A percentile compares a stretch with the other conserved stretches of the same genome.
These are phyloP conservation scores for Lonchura striata DNA, from an alignment of 2,113 vertebrate genomes.

Conservation along the genomic window DNA sequence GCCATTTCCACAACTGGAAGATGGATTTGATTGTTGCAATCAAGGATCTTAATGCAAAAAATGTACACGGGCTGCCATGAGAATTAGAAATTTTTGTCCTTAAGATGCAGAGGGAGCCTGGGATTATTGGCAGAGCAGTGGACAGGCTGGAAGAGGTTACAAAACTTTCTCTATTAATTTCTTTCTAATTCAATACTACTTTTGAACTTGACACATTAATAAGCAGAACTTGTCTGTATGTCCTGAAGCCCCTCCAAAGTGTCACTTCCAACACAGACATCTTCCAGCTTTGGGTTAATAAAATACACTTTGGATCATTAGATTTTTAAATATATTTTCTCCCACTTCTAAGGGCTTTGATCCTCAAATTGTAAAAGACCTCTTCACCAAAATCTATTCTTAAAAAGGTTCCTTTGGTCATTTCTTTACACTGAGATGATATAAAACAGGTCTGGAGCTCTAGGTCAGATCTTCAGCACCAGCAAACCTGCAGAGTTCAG, in stretches of 20 bases:
- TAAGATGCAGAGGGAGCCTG: background rate
- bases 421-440: background rate
- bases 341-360: background rate
- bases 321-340: background rate
- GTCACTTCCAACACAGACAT: background rate
- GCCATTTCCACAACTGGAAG: background rate
- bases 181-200: background rate
- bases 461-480: background rate
- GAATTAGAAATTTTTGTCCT: background rate
- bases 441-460: background rate
- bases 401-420: background rate
- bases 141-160: background rate
- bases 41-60: background rate
- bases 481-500: background rate
- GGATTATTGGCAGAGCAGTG: background rate
- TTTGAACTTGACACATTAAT: background rate
- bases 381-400: background rate
- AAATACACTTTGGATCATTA: background rate
- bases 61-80: rapidly evolving
- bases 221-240: background rate
- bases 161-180: background rate
- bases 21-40: background rate
- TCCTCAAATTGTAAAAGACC: background rate
- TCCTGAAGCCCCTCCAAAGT: background rate
- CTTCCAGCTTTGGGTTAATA: background rate